Evolutionary conservation across 2,797 vertebrate species (phyloP), one percentile per base, ranked within the genome.

Genomic region (Moxostoma hubbsi): DNA sequence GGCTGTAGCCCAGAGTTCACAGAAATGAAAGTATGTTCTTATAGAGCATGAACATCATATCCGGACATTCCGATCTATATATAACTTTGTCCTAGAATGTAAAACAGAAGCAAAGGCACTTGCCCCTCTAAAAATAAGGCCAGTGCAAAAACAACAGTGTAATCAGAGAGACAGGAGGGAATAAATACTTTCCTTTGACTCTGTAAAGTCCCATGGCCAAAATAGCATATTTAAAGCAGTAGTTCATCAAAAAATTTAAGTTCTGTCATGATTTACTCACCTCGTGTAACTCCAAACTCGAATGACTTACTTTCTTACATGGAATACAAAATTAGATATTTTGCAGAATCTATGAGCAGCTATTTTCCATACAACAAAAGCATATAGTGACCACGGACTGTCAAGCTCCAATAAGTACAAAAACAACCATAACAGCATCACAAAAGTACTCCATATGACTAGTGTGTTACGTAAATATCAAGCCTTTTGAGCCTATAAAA

Each of bases 121-220:
- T 70, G 15, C 73, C 73, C 15, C 80, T 85, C 51, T 65, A 53
- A 79, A 86, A 85, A 86, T 74, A 86, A 86, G 75, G 71, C 55
- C 13, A 16, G 53, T 64, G 61, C 53, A 61, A 61, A 83, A 75
- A 82, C 54, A 54, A 79, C 79, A 66, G 61, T 11, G 74, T 72
- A 67, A 61, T 11, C 11, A 50, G 16, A 43, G 64, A 45, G 46
- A 79, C 5, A 5, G 36, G 9, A 73, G 46, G 9, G 50, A 57
- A 79, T 16, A 57, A 36, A 18, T 43, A 12, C 16, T 58, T 15
- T 67, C 5, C 46, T 43, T 2, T 67, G 9, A 50, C 54, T 68
- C 9, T 16, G 43, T 16, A 15, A 57, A 10, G 16, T 18, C 11
- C 10, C 61, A 18, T 8, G 12, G 12, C 9, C 10, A 46, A 6